Base-by-base conservation (phyloP, 2,888 invertebrate genomes). In the Sphaerophoria taeniata region DNA sequence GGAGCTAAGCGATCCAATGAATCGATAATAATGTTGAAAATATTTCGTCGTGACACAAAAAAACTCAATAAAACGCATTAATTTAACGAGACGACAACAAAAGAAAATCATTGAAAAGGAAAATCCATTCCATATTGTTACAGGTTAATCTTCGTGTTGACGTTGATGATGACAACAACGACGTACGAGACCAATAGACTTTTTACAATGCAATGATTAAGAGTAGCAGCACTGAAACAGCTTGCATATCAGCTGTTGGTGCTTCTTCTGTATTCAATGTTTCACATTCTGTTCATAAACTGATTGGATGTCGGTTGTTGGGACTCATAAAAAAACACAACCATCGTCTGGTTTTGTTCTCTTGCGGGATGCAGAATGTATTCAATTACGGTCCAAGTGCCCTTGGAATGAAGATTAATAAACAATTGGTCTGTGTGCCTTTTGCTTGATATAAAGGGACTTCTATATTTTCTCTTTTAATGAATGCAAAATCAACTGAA, bases 81-180 rank as follows among this genome's bases (percentile, higher is more conserved):
- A 83, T 79, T 83, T 39, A 63, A 74, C 65, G 2, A 58, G 55
- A 55, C 51, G 51, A 74, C 61, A 83, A 79, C 16, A 65, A 79
- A 83, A 63, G 58, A 70, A 73, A 73, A 74, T 74, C 61, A 74
- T 43, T 70, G 61, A 78, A 83, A 73, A 56, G 55, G 45, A 75
- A 83, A 78, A 65, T 34, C 47, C 31, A 63, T 6, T 49, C 11
- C 49, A 53, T 56, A 33, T 63, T 63, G 39, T 61, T n/a, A 61
- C 31, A 39, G 49, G 56, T 58, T 61, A 33, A 72, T 12, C 11
- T 39, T 39, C 7, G 39, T 24, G 24, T 39, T 39, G 3, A 7
- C 51, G 61, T 36, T 49, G 47, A 45, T 7, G 61, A 24, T 24
- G 24, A 16, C 12, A n/a, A 11, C 47, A 4, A 11, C 47, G 11